A percentile compares a stretch with the other conserved stretches of the same genome.
These are phyloP conservation scores for Podargus strigoides DNA, from an alignment of 2,797 vertebrate species.

Conservation along the genomic window DNA sequence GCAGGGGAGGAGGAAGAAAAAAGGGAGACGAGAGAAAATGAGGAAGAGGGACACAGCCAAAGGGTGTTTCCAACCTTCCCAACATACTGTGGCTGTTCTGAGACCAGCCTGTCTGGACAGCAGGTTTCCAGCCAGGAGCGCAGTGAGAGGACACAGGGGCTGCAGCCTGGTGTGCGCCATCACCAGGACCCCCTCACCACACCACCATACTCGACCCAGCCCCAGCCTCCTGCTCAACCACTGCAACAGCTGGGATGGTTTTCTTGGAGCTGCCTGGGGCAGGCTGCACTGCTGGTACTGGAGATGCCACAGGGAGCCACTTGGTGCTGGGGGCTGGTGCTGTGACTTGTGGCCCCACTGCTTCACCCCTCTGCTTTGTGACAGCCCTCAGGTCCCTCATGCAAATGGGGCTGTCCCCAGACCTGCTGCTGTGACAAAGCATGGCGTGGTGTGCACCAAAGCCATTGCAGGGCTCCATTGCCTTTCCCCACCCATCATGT, in stretches of 20 bases:
- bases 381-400: background rate
- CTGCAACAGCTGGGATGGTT: background rate
- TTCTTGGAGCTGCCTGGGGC: too few relatives aligned
- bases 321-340: rapidly evolving
- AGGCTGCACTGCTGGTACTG: too few relatives aligned
- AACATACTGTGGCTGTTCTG: background rate
- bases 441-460: rapidly evolving
- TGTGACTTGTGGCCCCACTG: rapidly evolving
- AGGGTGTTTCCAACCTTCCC: background rate
- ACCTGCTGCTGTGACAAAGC: background rate
- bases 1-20: background rate
- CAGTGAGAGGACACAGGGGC: background rate
- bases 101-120: conserved; percentile 9
- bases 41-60: background rate
- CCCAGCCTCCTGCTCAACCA: conserved; percentile 19
- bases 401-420: background rate
- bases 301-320: too few relatives aligned
- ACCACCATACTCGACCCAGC: background rate
- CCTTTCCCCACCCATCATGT: background rate
- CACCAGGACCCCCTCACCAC: background rate
- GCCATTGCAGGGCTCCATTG: background rate
- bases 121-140: background rate
- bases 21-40: background rate
- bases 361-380: background rate
- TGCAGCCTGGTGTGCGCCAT: background rate